phyloP scores from a whole-genome alignment of 2,888 invertebrate genomes.

The Pyralis farinalis region DNA sequence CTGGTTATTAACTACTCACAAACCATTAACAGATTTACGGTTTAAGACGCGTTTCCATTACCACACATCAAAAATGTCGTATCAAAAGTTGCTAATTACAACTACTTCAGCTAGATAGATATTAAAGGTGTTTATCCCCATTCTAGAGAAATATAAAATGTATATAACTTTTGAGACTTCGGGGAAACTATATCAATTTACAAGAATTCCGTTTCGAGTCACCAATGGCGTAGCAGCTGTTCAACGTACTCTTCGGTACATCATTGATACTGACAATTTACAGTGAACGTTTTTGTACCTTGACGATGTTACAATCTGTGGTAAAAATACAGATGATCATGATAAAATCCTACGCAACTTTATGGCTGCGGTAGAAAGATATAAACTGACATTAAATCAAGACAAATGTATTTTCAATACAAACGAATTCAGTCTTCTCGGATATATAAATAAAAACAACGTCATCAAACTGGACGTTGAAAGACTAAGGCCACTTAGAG shows the following conservation, averaged over 20 bases:
- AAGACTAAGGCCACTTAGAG: neutral
- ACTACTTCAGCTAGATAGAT: neutral
- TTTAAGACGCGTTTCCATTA: constrained; percentile 6
- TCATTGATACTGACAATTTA: constrained; percentile 11
- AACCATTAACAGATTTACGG: constrained; percentile 9
- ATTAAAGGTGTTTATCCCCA: constrained; percentile 1
- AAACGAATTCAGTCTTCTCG: neutral
- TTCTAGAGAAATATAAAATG: neutral
- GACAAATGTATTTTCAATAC: too few relatives aligned
- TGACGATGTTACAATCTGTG: constrained; percentile 21
- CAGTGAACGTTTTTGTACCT: constrained; percentile 17
- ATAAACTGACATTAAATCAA: too few relatives aligned
- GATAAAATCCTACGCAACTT: constrained; percentile 12
- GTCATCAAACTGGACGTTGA: neutral
- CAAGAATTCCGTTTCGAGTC: constrained; percentile 5
- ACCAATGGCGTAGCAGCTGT: constrained; percentile 14
- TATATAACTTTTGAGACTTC: neutral
- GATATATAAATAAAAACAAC: neutral
- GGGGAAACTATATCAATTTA: constrained; percentile 5
- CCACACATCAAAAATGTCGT: constrained; percentile 7
- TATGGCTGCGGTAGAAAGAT: too few relatives aligned
- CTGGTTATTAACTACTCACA: constrained; percentile 8
- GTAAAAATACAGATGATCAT: constrained; percentile 13
- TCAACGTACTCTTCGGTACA: too few relatives aligned
- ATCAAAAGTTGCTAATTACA: constrained; percentile 4